Conservation (phyloP, 2,797 vertebrate genomes). For the Phyllotis vaccarum region DNA sequence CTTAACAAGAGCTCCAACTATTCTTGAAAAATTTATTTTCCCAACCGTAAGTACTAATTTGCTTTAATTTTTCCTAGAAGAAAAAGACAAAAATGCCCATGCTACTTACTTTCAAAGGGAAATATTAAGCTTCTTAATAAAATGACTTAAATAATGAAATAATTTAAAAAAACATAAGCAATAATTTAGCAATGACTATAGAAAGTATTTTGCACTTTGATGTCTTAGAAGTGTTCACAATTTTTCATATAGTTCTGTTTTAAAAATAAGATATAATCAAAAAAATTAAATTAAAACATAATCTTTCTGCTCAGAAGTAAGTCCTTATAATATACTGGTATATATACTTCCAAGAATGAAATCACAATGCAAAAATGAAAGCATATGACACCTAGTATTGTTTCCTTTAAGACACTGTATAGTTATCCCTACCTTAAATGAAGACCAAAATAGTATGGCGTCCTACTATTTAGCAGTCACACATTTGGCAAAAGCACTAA, state of each 20-base stretch:
- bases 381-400: neutral
- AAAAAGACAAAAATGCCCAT: neutral
- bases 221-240: neutral
- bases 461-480: constrained; percentile 42
- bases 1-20: constrained; percentile 37
- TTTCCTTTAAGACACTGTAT: neutral
- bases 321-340: neutral
- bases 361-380: constrained; percentile 2
- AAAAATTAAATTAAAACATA: constrained; percentile 46
- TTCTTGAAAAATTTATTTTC: neutral
- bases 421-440: neutral
- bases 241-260: neutral
- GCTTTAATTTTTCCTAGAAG: constrained; percentile 6
- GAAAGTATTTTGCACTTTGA: constrained; percentile 35
- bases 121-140: constrained; percentile 26
- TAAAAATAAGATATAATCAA: constrained; percentile 41
- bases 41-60: constrained; percentile 22
- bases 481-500: constrained; percentile 32
- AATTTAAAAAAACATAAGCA: constrained; percentile 32
- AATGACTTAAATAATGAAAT: constrained; percentile 45
- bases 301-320: constrained; percentile 38
- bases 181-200: constrained; percentile 15
- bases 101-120: neutral
- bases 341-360: constrained; percentile 20
- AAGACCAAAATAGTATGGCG: neutral